Base-by-base conservation (phyloP, 1,140 invertebrate species). In the Macrocentrus cingulum region DNA sequence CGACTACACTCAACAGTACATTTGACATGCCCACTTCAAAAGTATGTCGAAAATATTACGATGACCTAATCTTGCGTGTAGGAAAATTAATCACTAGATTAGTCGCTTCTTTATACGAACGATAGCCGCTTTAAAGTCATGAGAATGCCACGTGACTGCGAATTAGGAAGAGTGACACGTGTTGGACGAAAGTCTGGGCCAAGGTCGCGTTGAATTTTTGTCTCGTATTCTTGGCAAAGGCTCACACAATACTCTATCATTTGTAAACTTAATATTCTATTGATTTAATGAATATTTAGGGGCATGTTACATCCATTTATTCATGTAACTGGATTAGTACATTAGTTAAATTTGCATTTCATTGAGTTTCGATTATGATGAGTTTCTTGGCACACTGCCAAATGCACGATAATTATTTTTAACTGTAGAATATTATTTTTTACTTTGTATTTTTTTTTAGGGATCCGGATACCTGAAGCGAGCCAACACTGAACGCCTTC, bases 381-480 rank as follows among this genome's bases (percentile, higher is more conserved):
- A n/a, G n/a, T n/a, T n/a, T n/a, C n/a, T n/a, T n/a, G n/a, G n/a
- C n/a, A n/a, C n/a, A n/a, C n/a, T n/a, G n/a, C n/a, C n/a, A n/a
- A n/a, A 15, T 9, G 50, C 16, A 15, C 20, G 13, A 18, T 2
- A 50, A 49, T 29, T 22, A 41, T 34, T 18, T 23, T 39, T 25
- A 37, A n/a, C 19, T 32, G 1, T 46, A 7, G 19, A 15, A 51
- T 25, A 50, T 34, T 13, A 29, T 52, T 41, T 42, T 7, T 19
- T 49, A 42, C 29, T 22, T n/a, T n/a, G 41, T 55, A 37, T 61
- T 65, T 64, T 64, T 65, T 56, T 84, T 84, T 36, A 92, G 90
- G 88, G 88, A 81, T 85, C 87, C 72, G 89, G 88, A 76, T 91
- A 91, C 78, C 80, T 92, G 66, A 92, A 89, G 80, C 83, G 94